Evolutionary conservation across 2,888 invertebrate genomes (phyloP).

Genomic region (Synanthedon vespiformis): DNA sequence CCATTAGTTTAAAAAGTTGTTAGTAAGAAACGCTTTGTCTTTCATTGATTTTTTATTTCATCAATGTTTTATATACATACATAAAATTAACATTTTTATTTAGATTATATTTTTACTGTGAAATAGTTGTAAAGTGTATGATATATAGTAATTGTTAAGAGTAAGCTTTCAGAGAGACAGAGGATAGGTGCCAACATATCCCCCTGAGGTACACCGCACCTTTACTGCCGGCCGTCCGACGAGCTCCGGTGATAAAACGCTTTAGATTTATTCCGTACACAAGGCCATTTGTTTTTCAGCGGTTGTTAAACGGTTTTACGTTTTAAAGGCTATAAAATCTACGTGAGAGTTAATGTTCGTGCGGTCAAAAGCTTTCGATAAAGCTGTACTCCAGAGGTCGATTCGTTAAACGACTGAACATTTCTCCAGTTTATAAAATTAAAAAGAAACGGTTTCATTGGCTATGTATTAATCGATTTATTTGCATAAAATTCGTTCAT

Average conservation of each 20-base stretch:
- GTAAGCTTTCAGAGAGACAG: too few relatives aligned
- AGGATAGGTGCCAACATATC: slow-evolving; percentile 24
- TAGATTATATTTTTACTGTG: too few relatives aligned
- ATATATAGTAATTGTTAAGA: too few relatives aligned
- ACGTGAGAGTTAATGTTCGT: slow-evolving; percentile 14
- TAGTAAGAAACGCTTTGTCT: too few relatives aligned
- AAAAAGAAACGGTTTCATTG: too few relatives aligned
- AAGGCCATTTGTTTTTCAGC: slow-evolving; percentile 43
- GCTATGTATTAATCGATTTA: too few relatives aligned
- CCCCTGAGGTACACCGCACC: slow-evolving; percentile 27
- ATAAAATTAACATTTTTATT: too few relatives aligned
- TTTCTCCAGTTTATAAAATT: not conserved
- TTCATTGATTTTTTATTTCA: too few relatives aligned
- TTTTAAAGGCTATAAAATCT: slow-evolving; percentile 42
- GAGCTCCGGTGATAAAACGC: slow-evolving; percentile 51
- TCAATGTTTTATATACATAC: too few relatives aligned
- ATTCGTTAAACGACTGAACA: not conserved
- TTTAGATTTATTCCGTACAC: slow-evolving; percentile 45
- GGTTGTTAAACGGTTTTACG: slow-evolving; percentile 40
- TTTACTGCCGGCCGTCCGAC: slow-evolving; percentile 15
- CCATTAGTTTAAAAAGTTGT: too few relatives aligned
- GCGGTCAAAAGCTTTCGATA: slow-evolving; percentile 20
- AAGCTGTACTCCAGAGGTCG: not conserved
- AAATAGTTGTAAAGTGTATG: too few relatives aligned
- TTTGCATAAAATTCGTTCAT: too few relatives aligned